Conservation (phyloP, 2,113 vertebrate genomes). For the Macroglossus sobrinus region DNA sequence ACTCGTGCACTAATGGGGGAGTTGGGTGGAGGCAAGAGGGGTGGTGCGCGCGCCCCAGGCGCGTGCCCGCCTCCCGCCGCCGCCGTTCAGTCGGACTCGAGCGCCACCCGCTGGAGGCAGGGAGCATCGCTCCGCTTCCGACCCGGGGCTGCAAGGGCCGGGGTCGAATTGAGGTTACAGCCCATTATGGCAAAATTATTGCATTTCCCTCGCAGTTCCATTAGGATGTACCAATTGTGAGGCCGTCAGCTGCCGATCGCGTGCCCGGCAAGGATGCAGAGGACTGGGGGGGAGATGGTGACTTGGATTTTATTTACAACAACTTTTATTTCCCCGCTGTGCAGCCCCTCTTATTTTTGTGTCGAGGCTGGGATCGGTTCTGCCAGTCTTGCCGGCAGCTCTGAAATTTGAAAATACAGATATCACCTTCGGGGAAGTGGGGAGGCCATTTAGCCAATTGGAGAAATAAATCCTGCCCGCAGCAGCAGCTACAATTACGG, state of each 20-base stretch:
- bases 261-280: constrained; percentile 72
- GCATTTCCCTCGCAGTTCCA: constrained; percentile 87
- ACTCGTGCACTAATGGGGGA: constrained; percentile 95
- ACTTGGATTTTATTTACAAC: constrained; percentile 70
- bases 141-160: constrained; percentile 80
- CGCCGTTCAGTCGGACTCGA: constrained; percentile 85
- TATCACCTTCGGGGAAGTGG: constrained; percentile 44
- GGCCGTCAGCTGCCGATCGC: constrained; percentile 77
- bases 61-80: constrained; percentile 68
- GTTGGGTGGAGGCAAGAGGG: constrained; percentile 89
- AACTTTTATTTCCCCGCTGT: constrained; percentile 65
- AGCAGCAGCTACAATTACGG: constrained; percentile 58
- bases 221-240: constrained; percentile 82
- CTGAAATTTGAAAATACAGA: constrained; percentile 54
- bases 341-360: constrained; percentile 68
- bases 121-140: constrained; percentile 77
- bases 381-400: constrained; percentile 44
- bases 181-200: constrained; percentile 90
- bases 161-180: constrained; percentile 96
- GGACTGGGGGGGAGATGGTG: constrained; percentile 45
- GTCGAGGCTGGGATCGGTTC: constrained; percentile 44
- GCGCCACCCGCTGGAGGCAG: constrained; percentile 92
- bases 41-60: constrained; percentile 82
- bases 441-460: constrained; percentile 42
- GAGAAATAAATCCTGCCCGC: constrained; percentile 56